Evolutionary conservation across 2,888 invertebrate genomes (phyloP), one percentile per base, ranked within the genome.

Genomic region (Germaria angustata): DNA sequence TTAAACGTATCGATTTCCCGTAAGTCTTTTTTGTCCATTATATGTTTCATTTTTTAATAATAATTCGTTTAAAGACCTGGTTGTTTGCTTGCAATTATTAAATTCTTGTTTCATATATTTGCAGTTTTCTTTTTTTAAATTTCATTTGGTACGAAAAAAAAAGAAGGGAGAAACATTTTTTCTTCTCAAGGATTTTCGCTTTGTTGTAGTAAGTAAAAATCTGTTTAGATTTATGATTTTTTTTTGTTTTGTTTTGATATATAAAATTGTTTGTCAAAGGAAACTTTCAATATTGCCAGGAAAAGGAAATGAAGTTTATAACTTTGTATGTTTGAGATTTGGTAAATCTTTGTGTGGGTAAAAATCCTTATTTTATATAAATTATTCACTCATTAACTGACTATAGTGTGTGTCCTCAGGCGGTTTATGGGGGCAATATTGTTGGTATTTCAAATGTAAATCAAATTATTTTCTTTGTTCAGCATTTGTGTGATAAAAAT

Each of bases 1-100:
- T 81, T 77, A 81, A 81, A 72, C 76, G 76, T 81, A 81, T 81
- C 71, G 65, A 66, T 81, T 81, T 81, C 81, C 77, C 77, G 32
- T 63, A 68, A 81, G 77, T 72, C 77, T 72, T 66, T 81, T 55
- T 46, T n/a, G n/a, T n/a, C n/a, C 15, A 41, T 49, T 69, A 55
- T 41, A 17, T 53, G 17, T 39, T 61, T 49, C 20, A 6, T 53
- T 11, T 24, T n/a, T 28, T 39, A 36, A 53, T 49, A 24, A 59
- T 69, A 78, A 46, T 41, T 44, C 13, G 7, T 65, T 39, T 41
- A 79, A 79, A 71, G 79, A 75, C 69, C 36, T 55, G 36, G 17
- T 79, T 75, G 44, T 68, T 66, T 57, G 49, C 46, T 79, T 71
- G 46, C 63, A 59, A 36, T 72, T 36, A 79, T 81, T 81, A 81